phyloP scores from a whole-genome alignment of 2,113 vertebrate species.

The Balaenoptera acutorostrata region DNA sequence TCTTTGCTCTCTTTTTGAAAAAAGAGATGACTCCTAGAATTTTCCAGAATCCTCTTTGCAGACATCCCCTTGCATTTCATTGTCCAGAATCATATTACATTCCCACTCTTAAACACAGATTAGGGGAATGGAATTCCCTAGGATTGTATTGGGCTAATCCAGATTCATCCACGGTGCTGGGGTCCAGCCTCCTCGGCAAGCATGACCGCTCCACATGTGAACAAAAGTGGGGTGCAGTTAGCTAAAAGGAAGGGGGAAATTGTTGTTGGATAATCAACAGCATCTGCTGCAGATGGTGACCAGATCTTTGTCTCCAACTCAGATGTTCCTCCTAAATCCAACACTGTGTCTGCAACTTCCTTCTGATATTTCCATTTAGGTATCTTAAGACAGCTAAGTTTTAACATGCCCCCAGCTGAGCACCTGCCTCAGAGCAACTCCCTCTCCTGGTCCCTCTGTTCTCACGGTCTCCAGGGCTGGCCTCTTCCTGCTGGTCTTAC shows the following conservation, averaged over 20 bases:
- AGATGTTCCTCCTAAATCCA: neutral
- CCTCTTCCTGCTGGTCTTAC: neutral
- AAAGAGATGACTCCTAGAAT: neutral
- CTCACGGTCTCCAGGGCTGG: neutral
- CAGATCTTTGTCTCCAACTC: neutral
- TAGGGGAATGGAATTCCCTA: neutral
- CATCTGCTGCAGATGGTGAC: neutral
- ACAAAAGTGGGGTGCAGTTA: neutral
- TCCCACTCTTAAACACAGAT: neutral
- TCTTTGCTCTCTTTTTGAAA: neutral
- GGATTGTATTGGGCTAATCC: neutral
- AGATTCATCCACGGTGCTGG: neutral
- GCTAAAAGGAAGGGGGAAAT: neutral
- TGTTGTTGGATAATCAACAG: neutral
- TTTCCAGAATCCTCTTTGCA: neutral
- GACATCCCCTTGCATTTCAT: neutral
- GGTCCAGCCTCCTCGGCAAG: neutral
- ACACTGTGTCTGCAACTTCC: neutral
- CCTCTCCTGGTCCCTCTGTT: no score
- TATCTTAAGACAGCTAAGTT: neutral
- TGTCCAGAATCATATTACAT: neutral
- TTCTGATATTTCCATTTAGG: neutral
- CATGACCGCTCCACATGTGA: fast-evolving
- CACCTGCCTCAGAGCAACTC: neutral
- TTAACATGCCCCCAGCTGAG: neutral